Evolutionary conservation across 2,113 vertebrate genomes (phyloP).

Genomic region (Sus scrofa): T2T-Sscrofa CM000812.6:272813501-272814000

Average conservation of each 20-base stretch:
- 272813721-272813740: conserved; percentile 52
- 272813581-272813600: conserved; percentile 72
- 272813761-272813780: conserved; percentile 28
- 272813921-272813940: not conserved
- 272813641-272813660: conserved; percentile 65
- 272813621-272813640: conserved; percentile 23
- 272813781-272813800: conserved; percentile 25
- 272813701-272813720: conserved; percentile 51
- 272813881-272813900: not conserved
- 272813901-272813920: conserved; percentile 56
- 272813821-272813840: conserved; percentile 70
- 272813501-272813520: conserved; percentile 1
- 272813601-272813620: conserved; percentile 60
- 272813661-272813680: conserved; percentile 40
- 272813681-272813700: conserved; percentile 58
- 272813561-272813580: conserved; percentile 44
- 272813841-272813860: conserved; percentile 66
- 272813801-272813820: conserved; percentile 73
- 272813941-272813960: not conserved
- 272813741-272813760: conserved; percentile 57
- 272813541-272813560: conserved; percentile 57
- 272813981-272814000: conserved; percentile 55
- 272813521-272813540: conserved; percentile 52
- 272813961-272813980: conserved; percentile 56
- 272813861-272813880: conserved; percentile 4